Conservation (phyloP, 2,113 vertebrate species). For the Mirza zaza region DNA sequence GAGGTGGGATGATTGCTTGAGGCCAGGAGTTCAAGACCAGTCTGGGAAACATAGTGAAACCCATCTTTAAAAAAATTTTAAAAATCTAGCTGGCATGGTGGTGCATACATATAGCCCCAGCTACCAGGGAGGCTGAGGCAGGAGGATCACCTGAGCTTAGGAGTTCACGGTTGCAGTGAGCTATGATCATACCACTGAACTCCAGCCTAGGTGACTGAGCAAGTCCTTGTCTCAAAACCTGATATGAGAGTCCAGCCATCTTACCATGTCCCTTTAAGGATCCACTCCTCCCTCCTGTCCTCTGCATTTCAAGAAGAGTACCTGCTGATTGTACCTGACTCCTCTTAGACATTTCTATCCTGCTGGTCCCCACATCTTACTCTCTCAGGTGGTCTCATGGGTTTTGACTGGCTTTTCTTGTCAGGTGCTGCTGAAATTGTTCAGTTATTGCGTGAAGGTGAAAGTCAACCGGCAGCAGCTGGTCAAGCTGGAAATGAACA, state of each 20-base stretch:
- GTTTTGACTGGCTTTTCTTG: neutral
- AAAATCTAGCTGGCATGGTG: too few relatives aligned
- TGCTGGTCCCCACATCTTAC: neutral
- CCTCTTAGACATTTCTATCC: neutral
- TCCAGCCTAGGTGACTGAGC: too few relatives aligned
- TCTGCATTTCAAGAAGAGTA: neutral
- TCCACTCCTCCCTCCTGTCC: neutral
- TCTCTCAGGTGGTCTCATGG: neutral
- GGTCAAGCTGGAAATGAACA: constrained; percentile 98
- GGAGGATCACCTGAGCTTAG: too few relatives aligned
- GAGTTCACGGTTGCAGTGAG: too few relatives aligned
- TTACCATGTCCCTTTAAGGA: neutral
- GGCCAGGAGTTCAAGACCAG: too few relatives aligned
- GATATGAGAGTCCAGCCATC: neutral
- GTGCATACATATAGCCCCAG: too few relatives aligned
- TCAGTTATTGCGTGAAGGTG: constrained; percentile 98
- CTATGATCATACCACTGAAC: too few relatives aligned
- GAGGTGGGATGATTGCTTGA: too few relatives aligned
- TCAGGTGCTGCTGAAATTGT: constrained; percentile 96
- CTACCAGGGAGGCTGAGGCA: too few relatives aligned
- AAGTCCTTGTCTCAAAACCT: too few relatives aligned
- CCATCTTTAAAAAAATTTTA: too few relatives aligned
- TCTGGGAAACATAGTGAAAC: too few relatives aligned
- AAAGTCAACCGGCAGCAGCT: constrained; percentile 97
- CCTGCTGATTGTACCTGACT: neutral